Base-by-base conservation (phyloP, 2,113 vertebrate genomes). In the Struthio camelus region DNA sequence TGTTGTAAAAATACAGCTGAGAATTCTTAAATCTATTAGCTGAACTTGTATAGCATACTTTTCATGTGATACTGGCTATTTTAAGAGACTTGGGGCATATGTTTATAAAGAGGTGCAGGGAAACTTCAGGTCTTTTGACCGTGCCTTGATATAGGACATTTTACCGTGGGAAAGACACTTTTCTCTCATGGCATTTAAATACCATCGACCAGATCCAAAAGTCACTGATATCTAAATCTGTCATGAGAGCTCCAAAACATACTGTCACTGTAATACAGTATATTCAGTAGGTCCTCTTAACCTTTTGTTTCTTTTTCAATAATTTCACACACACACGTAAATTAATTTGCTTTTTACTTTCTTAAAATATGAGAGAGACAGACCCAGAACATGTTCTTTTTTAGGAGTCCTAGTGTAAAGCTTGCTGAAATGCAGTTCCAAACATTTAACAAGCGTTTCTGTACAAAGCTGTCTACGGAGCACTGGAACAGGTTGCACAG, bases 391-490 rank as follows among this genome's bases (percentile, higher is more conserved):
- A 0, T 30, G 8, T 32, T 69, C 3, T 40, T 88, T 90, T 64
- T 32, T 6, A 14, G 28, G 56, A 67, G 2, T 36, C 46, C 76
- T 71, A 34, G 20, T 9, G 20, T 62, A 14, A 20, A 0, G 0
- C 76, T 85, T 46, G 25, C 50, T 19, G 14, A 72, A 83, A 65
- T 72, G 10, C 38, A 51, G 1, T 83, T 95, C 82, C 15, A 80
- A 12, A 8, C 64, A 46, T 56, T 94, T 83, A 50, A 27, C 32
- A 69, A 8, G 53, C 70, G 11, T 44, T 84, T 84, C 10, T 69
- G 4, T 65, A 14, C 18, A 71, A 27, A 36, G 36, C 18, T 46
- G 42, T 30, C 9, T 50, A 10, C 25, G 64, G 62, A 85, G 27
- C 48, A 20, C 56, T 59, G 32, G 56, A 18, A 34, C 56, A 34